Evolutionary conservation across 2,113 vertebrate species (phyloP), one percentile per base, ranked within the genome.

Genomic region (Chamaea fasciata): DNA sequence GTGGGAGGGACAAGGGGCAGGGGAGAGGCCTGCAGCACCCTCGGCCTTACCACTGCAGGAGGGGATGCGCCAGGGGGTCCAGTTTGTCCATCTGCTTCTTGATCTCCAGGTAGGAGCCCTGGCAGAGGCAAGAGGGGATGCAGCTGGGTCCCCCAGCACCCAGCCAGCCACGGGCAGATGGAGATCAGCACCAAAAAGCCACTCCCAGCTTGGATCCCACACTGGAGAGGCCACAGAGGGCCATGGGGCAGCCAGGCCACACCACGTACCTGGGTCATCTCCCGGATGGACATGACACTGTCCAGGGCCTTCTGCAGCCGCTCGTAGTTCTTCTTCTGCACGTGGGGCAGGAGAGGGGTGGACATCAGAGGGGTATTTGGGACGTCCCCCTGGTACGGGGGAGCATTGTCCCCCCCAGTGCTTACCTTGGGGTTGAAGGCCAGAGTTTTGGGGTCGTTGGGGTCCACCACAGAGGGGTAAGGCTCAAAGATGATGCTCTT

Each of bases 1-100:
- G n/a, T 3, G 2, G n/a, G 21, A 53, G 16, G 22, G 57, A 71
- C 1, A 3, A 23, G 68, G 23, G n/a, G 15, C 84, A 79, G 57
- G 0, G 57, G 31, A 64, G 1, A 11, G 49, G 37, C 37, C 10
- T 0, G 0, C 52, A 33, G 50, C 69, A 74, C 64, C 57, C 52
- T 84, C 0, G 2, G 80, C 62, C 97, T 98, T 97, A 99, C 99
- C 99, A 99, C 59, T 99, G 99, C 79, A 99, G 97, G 68, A 99
- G 98, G 68, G 99, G 99, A 90, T 99, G 99, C 6, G 99, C 99
- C 97, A 99, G 94, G 55, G 99, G 99, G 90, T 99, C 99, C 95
- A 99, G 97, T 81, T 99, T 99, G 97, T 99, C 99, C 99, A 99
- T 99, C 98, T 99, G 99, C 94, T 99, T 99, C 98, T 99, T 99